Conservation (phyloP, 2,888 invertebrate species). For the Tetranychus truncatus region DNA sequence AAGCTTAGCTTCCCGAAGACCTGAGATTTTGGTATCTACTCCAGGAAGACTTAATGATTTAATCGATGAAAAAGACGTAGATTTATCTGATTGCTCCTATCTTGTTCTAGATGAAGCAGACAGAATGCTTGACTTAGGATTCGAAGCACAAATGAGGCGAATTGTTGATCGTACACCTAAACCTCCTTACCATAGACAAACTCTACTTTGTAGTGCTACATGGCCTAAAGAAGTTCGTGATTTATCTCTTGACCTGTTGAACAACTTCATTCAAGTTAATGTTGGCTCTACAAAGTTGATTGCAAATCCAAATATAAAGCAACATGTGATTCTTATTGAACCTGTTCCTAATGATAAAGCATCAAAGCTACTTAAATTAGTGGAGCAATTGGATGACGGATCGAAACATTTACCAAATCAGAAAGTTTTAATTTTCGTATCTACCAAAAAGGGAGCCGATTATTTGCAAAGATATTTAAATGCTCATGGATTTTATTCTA, state of each 20-base stretch:
- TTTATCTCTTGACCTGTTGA: slow-evolving; percentile 84
- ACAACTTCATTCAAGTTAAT: slow-evolving; percentile 86
- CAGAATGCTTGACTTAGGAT: slow-evolving; percentile 93
- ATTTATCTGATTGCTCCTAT: slow-evolving; percentile 68
- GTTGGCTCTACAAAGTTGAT: slow-evolving; percentile 81
- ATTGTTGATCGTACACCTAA: slow-evolving; percentile 68
- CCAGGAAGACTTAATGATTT: slow-evolving; percentile 86
- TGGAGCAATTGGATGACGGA: slow-evolving; percentile 80
- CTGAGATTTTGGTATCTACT: slow-evolving; percentile 50
- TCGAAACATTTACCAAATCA: slow-evolving; percentile 51
- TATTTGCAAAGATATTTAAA: slow-evolving; percentile 29
- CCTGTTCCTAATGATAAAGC: slow-evolving; percentile 85
- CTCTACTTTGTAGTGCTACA: slow-evolving; percentile 97
- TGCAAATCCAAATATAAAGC: slow-evolving; percentile 89
- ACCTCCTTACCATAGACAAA: slow-evolving; percentile 57
- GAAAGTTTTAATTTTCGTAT: slow-evolving; percentile 37
- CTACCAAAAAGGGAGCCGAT: slow-evolving; percentile 39
- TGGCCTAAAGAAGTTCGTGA: slow-evolving; percentile 96
- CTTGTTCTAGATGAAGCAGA: slow-evolving; percentile 87
- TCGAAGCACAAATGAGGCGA: slow-evolving; percentile 85
- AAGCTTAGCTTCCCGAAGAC: slow-evolving; percentile 35
- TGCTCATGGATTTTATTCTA: slow-evolving; percentile 49
- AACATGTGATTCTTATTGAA: slow-evolving; percentile 84
- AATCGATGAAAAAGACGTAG: slow-evolving; percentile 67
- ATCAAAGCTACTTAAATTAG: slow-evolving; percentile 67